These are phyloP conservation scores for Pelobates cultripes DNA, from an alignment of 2,797 vertebrate species.

Conservation along the genomic window DNA sequence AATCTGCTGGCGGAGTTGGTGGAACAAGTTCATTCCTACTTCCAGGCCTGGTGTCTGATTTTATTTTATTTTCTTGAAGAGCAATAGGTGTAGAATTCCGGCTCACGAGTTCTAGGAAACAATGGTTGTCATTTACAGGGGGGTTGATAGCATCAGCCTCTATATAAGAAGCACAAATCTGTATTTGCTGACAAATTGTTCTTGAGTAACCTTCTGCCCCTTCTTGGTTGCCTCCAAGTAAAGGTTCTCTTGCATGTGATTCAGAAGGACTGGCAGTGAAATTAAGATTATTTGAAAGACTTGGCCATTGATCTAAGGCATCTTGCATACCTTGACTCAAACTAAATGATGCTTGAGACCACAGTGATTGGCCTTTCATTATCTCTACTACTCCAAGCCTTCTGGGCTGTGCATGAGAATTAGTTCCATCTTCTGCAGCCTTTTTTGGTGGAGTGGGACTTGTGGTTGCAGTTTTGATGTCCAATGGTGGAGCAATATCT, in stretches of 20 bases:
- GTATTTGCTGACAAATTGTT: constrained; percentile 39
- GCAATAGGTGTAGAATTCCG: constrained; percentile 27
- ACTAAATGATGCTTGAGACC: constrained; percentile 66
- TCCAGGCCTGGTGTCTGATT: constrained; percentile 61
- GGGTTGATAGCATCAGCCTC: constrained; percentile 55
- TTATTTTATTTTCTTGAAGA: constrained; percentile 37
- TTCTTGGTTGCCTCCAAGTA: constrained; percentile 58
- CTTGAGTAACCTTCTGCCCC: constrained; percentile 35
- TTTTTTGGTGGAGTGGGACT: neutral
- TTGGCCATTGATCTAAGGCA: constrained; percentile 85
- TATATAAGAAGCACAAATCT: constrained; percentile 46
- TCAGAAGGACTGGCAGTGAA: constrained; percentile 32
- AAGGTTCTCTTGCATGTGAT: constrained; percentile 49
- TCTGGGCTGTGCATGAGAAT: neutral
- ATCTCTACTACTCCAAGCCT: neutral
- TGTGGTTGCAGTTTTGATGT: constrained; percentile 14
- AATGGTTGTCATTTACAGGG: neutral
- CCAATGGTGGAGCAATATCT: constrained; percentile 36
- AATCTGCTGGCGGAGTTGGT: constrained; percentile 74
- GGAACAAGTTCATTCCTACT: constrained; percentile 74
- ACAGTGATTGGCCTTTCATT: constrained; percentile 33
- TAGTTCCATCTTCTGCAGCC: neutral
- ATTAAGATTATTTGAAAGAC: constrained; percentile 69
- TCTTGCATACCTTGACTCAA: constrained; percentile 88
- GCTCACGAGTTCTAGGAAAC: neutral